These are phyloP conservation scores for Theropithecus gelada DNA, from an alignment of 2,113 vertebrate genomes.

Conservation along the genomic window DNA sequence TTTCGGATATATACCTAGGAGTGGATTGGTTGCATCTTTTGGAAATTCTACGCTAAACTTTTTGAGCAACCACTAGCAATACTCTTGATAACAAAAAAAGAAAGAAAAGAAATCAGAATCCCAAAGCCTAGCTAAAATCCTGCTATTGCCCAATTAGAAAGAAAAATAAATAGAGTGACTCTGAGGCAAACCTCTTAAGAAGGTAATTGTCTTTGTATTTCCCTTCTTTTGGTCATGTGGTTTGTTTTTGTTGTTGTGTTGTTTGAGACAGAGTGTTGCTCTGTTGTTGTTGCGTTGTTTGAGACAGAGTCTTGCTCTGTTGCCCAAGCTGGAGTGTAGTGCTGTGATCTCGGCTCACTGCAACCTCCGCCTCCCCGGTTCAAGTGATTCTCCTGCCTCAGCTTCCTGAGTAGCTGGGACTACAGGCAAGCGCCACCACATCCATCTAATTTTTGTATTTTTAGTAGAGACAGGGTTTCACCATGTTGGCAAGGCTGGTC, in stretches of 20 bases:
- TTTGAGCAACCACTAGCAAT: neutral
- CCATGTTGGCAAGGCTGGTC: too few relatives aligned
- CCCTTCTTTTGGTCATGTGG: neutral
- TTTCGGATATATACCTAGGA: neutral
- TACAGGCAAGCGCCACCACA: rapidly evolving
- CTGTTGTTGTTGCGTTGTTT: too few relatives aligned
- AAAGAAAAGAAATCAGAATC: neutral
- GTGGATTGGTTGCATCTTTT: neutral
- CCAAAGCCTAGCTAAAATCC: neutral
- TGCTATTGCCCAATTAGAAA: neutral
- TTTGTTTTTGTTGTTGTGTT: too few relatives aligned
- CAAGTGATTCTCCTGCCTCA: too few relatives aligned
- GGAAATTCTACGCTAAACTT: neutral
- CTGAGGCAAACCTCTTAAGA: neutral
- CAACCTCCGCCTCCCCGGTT: too few relatives aligned
- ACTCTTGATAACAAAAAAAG: neutral
- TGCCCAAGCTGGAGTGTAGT: too few relatives aligned
- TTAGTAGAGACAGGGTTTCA: too few relatives aligned
- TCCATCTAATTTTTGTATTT: too few relatives aligned
- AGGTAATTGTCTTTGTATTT: neutral
- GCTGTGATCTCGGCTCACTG: too few relatives aligned
- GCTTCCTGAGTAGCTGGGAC: too few relatives aligned
- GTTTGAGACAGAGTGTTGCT: too few relatives aligned
- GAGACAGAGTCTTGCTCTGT: too few relatives aligned
- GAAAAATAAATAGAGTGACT: neutral